phyloP scores from a whole-genome alignment of 1,140 invertebrate genomes.

The Drosophila ironensis region DNA sequence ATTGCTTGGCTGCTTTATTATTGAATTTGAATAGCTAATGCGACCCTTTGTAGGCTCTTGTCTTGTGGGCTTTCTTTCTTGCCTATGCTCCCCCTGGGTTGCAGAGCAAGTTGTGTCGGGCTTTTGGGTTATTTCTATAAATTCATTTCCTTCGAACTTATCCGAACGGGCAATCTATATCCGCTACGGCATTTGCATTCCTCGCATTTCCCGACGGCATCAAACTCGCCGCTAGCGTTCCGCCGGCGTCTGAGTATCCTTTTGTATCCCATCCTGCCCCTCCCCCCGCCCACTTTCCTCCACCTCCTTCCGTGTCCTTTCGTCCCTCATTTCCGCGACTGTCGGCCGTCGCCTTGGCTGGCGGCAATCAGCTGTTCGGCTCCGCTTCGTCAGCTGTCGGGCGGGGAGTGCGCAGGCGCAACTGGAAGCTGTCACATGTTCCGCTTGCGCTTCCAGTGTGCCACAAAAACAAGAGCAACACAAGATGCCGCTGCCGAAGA shows the following conservation, averaged over 20 bases:
- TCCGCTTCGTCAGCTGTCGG: conserved; percentile 46
- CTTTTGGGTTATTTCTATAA: conserved; percentile 16
- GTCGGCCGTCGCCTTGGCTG: conserved; percentile 15
- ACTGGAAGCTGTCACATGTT: conserved; percentile 72
- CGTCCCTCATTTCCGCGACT: no score
- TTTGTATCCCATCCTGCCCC: background rate
- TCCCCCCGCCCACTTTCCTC: background rate
- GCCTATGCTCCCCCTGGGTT: no score
- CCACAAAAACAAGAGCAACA: conserved; percentile 58
- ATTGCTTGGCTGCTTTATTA: background rate
- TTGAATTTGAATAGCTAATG: conserved; percentile 24
- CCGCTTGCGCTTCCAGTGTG: conserved; percentile 59
- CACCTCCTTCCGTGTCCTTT: background rate
- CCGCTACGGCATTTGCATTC: conserved; percentile 29
- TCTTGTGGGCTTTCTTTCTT: background rate
- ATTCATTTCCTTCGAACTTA: conserved; percentile 35
- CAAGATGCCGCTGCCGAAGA: conserved; percentile 13
- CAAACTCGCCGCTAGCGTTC: conserved; percentile 13
- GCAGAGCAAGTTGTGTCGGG: no score
- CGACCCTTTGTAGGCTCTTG: background rate
- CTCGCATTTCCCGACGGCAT: conserved; percentile 38
- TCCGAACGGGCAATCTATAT: conserved; percentile 30
- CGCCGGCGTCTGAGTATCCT: conserved; percentile 18
- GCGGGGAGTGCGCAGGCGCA: conserved; percentile 45
- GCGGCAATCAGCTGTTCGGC: conserved; percentile 64